Percentiles rank a stretch among this genome's conserved stretches.
phyloP scores from a whole-genome alignment of 2,797 vertebrate species.

The Leucoraja ocellata region DNA sequence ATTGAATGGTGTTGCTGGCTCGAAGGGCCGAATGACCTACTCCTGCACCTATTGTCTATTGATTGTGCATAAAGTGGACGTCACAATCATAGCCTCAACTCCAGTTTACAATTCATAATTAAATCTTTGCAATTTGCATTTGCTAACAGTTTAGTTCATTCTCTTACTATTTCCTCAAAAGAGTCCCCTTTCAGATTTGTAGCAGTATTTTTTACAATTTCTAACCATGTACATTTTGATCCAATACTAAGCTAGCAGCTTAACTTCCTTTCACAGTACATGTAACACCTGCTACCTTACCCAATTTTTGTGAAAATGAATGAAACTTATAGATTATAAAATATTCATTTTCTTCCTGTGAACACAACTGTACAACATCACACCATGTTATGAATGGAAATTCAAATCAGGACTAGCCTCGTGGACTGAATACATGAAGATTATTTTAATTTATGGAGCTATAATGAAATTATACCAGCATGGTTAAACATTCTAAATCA shows the following conservation, averaged over 20 bases:
- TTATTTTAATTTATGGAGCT: not conserved
- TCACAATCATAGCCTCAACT: not conserved
- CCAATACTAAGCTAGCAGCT: not conserved
- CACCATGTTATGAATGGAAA: not conserved
- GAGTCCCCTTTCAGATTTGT: not conserved
- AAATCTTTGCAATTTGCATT: not conserved
- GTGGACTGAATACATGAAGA: not conserved
- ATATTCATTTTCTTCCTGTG: not conserved
- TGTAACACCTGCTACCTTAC: not conserved
- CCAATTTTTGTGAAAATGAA: not conserved
- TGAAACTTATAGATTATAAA: not conserved
- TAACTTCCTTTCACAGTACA: not conserved
- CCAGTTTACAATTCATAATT: not conserved
- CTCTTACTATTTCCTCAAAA: not conserved
- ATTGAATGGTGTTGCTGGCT: too few relatives aligned
- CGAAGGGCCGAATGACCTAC: too few relatives aligned
- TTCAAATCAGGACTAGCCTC: not conserved
- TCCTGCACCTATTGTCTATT: too few relatives aligned
- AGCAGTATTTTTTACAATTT: not conserved
- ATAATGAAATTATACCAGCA: not conserved
- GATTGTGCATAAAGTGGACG: not conserved
- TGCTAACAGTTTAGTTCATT: not conserved
- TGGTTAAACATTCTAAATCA: not conserved
- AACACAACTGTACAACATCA: not conserved
- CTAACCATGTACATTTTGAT: not conserved